phyloP scores from a whole-genome alignment of 2,888 invertebrate genomes.

The Dendrolimus pini region DNA sequence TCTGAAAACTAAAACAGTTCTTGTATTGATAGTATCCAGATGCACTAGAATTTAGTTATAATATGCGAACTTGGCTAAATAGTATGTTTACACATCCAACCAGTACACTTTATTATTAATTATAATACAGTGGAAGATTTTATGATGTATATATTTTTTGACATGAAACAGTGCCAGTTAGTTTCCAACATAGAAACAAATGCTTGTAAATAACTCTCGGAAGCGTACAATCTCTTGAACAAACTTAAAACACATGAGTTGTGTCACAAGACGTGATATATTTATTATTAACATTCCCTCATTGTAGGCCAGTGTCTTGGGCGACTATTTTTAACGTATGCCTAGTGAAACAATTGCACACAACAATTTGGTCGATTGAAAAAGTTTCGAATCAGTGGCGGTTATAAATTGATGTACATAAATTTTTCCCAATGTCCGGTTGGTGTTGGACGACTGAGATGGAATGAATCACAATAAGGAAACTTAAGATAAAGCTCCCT shows the following conservation, averaged over 20 bases:
- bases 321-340: constrained; percentile 44
- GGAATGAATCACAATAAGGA: constrained; percentile 23
- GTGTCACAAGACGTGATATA: constrained; percentile 31
- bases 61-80: neutral
- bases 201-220: constrained; percentile 14
- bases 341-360: constrained; percentile 46
- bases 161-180: constrained; percentile 4
- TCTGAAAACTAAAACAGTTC: neutral
- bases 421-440: constrained; percentile 29
- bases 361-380: constrained; percentile 56
- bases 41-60: neutral
- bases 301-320: constrained; percentile 42
- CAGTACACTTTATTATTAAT: neutral
- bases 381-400: constrained; percentile 46
- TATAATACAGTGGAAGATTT: neutral
- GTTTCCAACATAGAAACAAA: constrained; percentile 1
- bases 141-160: neutral
- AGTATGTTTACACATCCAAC: constrained; percentile 1
- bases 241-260: constrained; percentile 27
- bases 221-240: constrained; percentile 14
- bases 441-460: constrained; percentile 11
- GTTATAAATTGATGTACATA: constrained; percentile 47
- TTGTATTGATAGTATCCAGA: neutral
- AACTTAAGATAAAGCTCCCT: constrained; percentile 10
- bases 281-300: constrained; percentile 29